Conservation (phyloP, 2,888 invertebrate species). For the Brenthis hecate region DNA sequence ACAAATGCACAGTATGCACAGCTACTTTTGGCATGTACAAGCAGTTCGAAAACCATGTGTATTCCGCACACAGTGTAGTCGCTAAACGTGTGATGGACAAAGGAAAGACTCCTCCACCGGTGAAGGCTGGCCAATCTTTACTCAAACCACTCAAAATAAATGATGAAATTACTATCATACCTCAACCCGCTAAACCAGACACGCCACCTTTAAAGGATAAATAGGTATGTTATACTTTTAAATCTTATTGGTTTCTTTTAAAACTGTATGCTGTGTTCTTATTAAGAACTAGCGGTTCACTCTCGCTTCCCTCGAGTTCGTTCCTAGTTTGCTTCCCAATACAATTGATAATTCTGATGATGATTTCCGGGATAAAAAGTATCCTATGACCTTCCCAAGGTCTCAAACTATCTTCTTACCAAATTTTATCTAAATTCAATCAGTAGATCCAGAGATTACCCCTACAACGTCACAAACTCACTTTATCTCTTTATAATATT, state of each 20-base stretch:
- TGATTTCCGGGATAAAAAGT: too few relatives aligned
- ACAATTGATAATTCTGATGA: too few relatives aligned
- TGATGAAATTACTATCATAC: constrained; percentile 94
- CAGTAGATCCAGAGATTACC: too few relatives aligned
- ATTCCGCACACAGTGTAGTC: constrained; percentile 95
- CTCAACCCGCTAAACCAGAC: constrained; percentile 84
- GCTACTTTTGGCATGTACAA: constrained; percentile 98
- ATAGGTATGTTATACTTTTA: constrained; percentile 45
- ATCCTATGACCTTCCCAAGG: too few relatives aligned
- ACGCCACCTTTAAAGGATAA: constrained; percentile 49
- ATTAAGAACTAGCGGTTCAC: too few relatives aligned
- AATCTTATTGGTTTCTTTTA: neutral
- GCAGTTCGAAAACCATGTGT: constrained; percentile 96
- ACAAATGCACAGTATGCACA: constrained; percentile 97
- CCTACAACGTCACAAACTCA: too few relatives aligned
- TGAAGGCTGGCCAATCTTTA: constrained; percentile 54
- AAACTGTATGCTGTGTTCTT: too few relatives aligned
- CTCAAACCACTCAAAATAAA: constrained; percentile 92
- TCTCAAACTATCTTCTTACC: too few relatives aligned
- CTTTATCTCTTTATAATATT: too few relatives aligned
- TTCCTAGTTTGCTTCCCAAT: too few relatives aligned
- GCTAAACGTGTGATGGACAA: constrained; percentile 86
- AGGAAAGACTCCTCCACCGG: constrained; percentile 51
- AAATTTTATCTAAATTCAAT: too few relatives aligned
- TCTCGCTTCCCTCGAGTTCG: too few relatives aligned